Percentiles rank a stretch among this genome's conserved stretches.
Evolutionary conservation across 2,113 vertebrate species (phyloP).

Genomic region (Saiga tatarica): DNA sequence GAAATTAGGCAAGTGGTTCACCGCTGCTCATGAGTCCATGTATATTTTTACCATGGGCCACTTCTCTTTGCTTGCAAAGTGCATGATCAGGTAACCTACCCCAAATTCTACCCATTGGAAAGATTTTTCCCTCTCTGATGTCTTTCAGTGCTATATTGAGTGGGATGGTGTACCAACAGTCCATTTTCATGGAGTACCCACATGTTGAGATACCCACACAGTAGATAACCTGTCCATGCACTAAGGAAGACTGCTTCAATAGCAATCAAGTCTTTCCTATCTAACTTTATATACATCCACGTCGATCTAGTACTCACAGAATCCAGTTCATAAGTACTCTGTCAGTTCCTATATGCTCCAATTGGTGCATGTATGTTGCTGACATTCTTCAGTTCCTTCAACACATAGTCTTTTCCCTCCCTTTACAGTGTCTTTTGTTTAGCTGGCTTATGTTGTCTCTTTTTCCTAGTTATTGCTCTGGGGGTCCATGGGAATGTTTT

Average conservation of each 20-base stretch:
- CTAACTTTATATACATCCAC: neutral
- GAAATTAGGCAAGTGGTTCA: neutral
- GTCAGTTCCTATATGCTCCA: neutral
- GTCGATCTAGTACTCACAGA: neutral
- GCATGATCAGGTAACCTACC: neutral
- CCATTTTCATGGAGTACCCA: neutral
- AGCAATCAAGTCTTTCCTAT: neutral
- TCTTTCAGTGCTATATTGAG: neutral
- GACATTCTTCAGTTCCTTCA: neutral
- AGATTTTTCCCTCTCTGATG: neutral
- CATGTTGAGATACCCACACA: neutral
- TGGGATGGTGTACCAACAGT: neutral
- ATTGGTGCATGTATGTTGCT: neutral
- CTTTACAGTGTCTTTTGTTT: neutral
- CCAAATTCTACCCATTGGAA: neutral
- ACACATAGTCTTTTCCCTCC: neutral
- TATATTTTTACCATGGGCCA: neutral
- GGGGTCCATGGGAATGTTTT: neutral
- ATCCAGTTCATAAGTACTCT: neutral
- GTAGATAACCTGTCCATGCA: neutral
- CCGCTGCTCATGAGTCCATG: neutral
- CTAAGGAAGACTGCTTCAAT: neutral
- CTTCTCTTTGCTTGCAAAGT: neutral
- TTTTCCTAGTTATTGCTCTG: neutral
- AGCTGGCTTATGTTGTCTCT: neutral